These are phyloP conservation scores for Bradypodion ventrale DNA, from an alignment of 2,797 vertebrate species.

Conservation along the genomic window DNA sequence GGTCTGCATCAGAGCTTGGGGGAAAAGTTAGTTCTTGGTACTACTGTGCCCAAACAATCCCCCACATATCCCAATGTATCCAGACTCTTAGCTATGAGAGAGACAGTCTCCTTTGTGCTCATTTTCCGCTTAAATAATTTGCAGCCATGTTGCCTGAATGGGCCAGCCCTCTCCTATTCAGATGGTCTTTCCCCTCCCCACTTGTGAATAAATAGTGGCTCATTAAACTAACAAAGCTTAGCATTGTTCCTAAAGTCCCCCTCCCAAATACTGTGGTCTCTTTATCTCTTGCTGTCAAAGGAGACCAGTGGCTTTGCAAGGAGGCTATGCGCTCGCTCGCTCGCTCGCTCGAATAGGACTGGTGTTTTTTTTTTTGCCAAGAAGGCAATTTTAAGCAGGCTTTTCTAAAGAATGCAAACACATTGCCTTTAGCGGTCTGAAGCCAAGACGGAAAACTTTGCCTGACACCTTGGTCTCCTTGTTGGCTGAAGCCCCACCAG, in stretches of 20 bases:
- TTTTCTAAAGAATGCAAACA: background rate
- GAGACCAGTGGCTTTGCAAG: background rate
- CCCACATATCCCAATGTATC: no score
- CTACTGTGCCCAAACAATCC: no score
- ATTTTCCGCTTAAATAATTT: no score
- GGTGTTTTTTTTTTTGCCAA: background rate
- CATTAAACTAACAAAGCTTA: slow-evolving; percentile 22
- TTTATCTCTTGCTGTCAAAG: background rate
- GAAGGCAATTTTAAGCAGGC: background rate
- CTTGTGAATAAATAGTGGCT: slow-evolving; percentile 20
- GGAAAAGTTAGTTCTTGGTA: no score
- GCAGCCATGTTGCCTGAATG: no score
- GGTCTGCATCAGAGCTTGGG: no score
- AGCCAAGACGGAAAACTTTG: background rate
- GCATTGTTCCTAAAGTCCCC: background rate
- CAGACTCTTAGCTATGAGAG: no score
- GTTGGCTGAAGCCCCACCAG: background rate
- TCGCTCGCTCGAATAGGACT: no score
- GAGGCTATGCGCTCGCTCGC: background rate
- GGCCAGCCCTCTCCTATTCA: no score
- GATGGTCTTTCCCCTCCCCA: no score
- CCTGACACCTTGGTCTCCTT: background rate
- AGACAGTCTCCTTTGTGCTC: no score
- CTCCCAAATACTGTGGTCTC: no score
- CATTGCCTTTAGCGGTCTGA: background rate